Conservation (phyloP, 2,797 vertebrate genomes). For the Garrulus glandarius region DNA sequence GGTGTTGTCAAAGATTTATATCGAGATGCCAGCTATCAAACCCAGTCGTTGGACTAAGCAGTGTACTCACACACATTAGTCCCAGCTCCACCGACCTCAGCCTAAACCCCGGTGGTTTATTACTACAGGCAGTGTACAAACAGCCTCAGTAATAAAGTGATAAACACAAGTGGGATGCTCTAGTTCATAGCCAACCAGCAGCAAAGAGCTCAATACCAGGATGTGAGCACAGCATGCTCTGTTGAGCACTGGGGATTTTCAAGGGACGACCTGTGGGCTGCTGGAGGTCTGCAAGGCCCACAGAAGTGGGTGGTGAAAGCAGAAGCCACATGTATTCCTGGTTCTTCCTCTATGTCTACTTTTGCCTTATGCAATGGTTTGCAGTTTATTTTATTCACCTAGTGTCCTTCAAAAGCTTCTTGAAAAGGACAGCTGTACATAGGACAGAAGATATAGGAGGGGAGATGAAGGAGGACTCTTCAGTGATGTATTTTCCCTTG, state of each 20-base stretch:
- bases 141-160: not conserved
- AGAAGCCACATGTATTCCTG: rapidly evolving
- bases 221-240: not conserved
- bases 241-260: not conserved
- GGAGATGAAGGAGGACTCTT: not conserved
- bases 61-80: not conserved
- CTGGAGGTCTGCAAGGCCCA: not conserved
- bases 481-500: not conserved
- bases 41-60: not conserved
- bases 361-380: not conserved
- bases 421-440: not conserved
- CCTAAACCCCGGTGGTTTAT: not conserved
- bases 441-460: not conserved
- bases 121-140: not conserved
- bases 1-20: not conserved
- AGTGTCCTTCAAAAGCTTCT: not conserved
- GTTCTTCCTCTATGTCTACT: not conserved
- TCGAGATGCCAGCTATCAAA: not conserved
- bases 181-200: not conserved
- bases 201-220: not conserved
- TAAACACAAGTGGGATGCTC: not conserved
- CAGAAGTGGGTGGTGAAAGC: not conserved
- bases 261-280: not conserved
- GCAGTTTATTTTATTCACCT: not conserved
- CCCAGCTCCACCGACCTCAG: not conserved